These are phyloP conservation scores for Laticauda colubrina DNA, from an alignment of 2,113 vertebrate species.

Conservation along the genomic window DNA sequence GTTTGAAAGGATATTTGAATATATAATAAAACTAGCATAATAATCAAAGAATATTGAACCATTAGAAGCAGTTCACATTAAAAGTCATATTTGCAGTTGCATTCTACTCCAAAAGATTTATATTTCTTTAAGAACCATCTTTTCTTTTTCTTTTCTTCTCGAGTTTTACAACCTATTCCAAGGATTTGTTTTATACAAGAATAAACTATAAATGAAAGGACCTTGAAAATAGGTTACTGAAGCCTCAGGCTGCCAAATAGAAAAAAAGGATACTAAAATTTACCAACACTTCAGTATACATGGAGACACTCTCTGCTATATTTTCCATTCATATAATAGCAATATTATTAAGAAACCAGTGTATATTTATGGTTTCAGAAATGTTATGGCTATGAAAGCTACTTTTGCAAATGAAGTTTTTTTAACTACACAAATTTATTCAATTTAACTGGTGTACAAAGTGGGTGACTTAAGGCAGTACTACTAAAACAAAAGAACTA, in stretches of 20 bases:
- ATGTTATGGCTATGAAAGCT: neutral
- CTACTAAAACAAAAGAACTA: neutral
- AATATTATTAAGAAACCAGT: neutral
- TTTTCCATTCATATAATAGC: neutral
- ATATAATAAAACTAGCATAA: neutral
- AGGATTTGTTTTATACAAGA: neutral
- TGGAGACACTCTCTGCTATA: neutral
- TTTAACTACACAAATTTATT: neutral
- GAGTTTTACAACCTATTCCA: neutral
- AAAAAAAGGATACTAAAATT: neutral
- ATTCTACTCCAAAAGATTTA: slow-evolving; percentile 11
- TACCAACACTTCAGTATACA: neutral
- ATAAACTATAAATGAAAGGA: slow-evolving; percentile 11
- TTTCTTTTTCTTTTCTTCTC: neutral
- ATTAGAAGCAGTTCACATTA: slow-evolving; percentile 13
- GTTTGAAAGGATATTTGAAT: neutral
- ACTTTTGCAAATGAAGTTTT: neutral
- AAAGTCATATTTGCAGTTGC: rapidly evolving
- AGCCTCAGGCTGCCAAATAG: neutral
- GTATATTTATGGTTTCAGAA: neutral
- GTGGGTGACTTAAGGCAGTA: neutral
- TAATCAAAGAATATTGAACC: neutral
- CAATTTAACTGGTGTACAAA: neutral
- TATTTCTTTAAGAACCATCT: neutral
- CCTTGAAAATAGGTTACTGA: neutral